Evolutionary conservation across 2,113 vertebrate species (phyloP), one percentile per base, ranked within the genome.

Genomic region (Cephalopholis sonnerati): DNA sequence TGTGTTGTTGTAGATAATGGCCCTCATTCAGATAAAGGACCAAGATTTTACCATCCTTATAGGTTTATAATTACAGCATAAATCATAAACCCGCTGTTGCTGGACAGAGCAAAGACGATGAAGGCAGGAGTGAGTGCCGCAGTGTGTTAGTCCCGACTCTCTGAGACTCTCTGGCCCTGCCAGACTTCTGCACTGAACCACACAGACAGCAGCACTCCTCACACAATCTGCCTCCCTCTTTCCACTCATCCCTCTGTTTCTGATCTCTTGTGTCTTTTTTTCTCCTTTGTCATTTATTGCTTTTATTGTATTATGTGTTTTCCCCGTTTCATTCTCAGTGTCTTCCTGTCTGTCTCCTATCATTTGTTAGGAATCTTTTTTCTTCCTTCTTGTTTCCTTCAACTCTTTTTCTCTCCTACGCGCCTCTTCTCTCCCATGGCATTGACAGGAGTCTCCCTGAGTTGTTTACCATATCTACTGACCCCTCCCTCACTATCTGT

Each of bases 1-100:
- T 48, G 12, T 15, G 29, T 11, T 16, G 11, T 2, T 16, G 1
- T 13, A 27, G 78, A 75, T 48, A 7, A 55, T 76, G 72, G 54
- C 22, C 17, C 57, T 20, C n/a, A 3, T 51, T 22, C 20, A 41
- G 57, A 39, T 58, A 20, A 58, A 11, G 59, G 18, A 15, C 12
- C 12, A 50, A 17, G 25, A 8, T 57, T 66, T 61, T 32, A 53
- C 20, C 74, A 22, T 65, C 68, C 71, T 77, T 20, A 64, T 3
- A 22, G 58, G 41, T 54, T 4, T 39, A 9, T 87, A 76, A 85
- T 85, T 58, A 79, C 54, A n/a, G 24, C 59, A 72, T 87, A 44
- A 82, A 89, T 90, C 74, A 85, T 54, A 83, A 46, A 27, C 17
- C 4, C 5, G 13, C 25, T 50, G n/a, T n/a, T 25, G 10, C 48